A percentile compares a stretch with the other conserved stretches of the same genome.
Conservation (phyloP, 1,140 invertebrate genomes). For the Diorhabda carinulata region DNA sequence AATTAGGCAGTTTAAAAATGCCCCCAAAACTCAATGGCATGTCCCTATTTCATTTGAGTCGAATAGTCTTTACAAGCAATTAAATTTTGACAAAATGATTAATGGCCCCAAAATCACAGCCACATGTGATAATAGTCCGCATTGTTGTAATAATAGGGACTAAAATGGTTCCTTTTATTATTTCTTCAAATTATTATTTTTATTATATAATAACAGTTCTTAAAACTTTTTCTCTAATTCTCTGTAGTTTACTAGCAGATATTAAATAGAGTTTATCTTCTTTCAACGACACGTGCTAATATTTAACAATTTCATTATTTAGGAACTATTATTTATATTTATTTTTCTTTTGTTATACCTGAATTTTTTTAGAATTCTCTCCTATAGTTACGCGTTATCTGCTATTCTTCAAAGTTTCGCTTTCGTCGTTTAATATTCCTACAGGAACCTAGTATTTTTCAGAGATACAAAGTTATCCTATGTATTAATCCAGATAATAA, state of each 20-base stretch:
- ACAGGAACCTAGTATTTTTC: no score
- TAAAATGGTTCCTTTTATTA: slow-evolving; percentile 23
- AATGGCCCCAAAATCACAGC: slow-evolving; percentile 32
- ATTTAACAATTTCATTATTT: not conserved
- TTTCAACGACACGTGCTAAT: slow-evolving; percentile 9
- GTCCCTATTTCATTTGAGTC: slow-evolving; percentile 26
- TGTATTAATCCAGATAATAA: no score
- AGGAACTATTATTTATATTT: no score
- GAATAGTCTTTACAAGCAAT: slow-evolving; percentile 32
- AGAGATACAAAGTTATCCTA: no score
- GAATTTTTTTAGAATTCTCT: no score
- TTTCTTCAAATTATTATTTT: slow-evolving; percentile 19
- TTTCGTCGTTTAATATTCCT: no score
- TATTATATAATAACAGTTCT: slow-evolving; percentile 18
- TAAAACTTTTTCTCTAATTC: slow-evolving; percentile 13
- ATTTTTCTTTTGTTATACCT: no score
- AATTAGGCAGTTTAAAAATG: slow-evolving; percentile 29
- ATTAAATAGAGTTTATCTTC: not conserved
- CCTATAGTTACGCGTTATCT: no score
- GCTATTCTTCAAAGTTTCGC: no score
- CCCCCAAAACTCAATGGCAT: slow-evolving; percentile 23
- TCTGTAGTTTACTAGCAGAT: slow-evolving; percentile 1
- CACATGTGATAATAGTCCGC: slow-evolving; percentile 30
- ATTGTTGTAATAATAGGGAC: slow-evolving; percentile 32
- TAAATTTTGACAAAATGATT: slow-evolving; percentile 37